Evolutionary conservation across 2,113 vertebrate genomes (phyloP).

Genomic region (Pomatorhinus ruficollis): DNA sequence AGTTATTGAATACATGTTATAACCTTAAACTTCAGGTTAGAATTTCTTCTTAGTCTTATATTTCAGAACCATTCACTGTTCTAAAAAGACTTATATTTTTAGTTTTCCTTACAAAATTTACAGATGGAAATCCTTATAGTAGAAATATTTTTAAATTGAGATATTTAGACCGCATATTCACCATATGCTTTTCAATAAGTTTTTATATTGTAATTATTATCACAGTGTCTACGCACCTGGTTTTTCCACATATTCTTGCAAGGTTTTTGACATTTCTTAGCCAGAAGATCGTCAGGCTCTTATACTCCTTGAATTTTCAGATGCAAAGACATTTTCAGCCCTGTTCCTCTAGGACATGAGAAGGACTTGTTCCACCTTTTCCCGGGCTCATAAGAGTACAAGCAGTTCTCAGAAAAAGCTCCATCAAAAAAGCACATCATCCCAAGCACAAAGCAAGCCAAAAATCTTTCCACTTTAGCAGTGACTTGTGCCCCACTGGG

Average conservation of each 20-base stretch:
- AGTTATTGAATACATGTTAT: background rate
- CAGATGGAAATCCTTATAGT: background rate
- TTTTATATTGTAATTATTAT: background rate
- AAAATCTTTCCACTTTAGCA: background rate
- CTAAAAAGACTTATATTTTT: background rate
- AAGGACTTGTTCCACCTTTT: background rate
- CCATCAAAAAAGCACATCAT: background rate
- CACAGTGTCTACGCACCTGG: background rate
- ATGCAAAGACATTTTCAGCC: background rate
- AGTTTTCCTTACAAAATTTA: background rate
- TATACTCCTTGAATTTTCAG: background rate
- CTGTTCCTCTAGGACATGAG: background rate
- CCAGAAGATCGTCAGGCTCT: background rate
- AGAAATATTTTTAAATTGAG: background rate
- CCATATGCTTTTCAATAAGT: background rate
- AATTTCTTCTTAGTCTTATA: background rate
- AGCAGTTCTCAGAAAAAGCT: background rate
- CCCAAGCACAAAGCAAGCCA: background rate
- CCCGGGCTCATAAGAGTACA: background rate
- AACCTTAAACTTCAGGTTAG: background rate
- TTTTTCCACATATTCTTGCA: background rate
- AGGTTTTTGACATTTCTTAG: background rate
- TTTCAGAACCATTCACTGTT: background rate
- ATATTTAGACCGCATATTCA: background rate
- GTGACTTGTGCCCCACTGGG: background rate